Evolutionary conservation across 1,140 invertebrate genomes (phyloP).

Genomic region (Armadillidium nasatum): DNA sequence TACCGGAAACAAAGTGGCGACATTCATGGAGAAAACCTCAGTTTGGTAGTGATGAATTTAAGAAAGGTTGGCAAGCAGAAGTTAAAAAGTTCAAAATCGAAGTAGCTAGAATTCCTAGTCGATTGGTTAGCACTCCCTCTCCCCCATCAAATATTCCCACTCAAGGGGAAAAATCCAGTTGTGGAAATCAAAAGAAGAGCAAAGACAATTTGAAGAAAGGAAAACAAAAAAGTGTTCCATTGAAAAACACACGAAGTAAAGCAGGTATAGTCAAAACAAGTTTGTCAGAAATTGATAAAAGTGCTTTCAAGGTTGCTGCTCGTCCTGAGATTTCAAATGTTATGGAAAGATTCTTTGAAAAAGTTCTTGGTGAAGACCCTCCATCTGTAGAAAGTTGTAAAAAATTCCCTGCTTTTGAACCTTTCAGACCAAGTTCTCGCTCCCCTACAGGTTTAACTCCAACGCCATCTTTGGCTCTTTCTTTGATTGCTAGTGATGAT

Average conservation of each 20-base stretch:
- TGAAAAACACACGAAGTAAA: constrained; percentile 40
- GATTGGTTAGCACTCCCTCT: constrained; percentile 31
- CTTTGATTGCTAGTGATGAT: constrained; percentile 43
- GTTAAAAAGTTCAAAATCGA: constrained; percentile 40
- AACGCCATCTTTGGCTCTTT: constrained; percentile 42
- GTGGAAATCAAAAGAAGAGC: constrained; percentile 23
- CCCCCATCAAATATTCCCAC: constrained; percentile 14
- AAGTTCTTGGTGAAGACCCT: constrained; percentile 54
- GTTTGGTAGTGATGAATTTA: constrained; percentile 42
- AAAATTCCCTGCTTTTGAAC: constrained; percentile 37
- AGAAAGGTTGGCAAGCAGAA: constrained; percentile 40
- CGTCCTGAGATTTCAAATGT: constrained; percentile 50
- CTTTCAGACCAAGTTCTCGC: constrained; percentile 22
- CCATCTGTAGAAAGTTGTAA: constrained; percentile 31
- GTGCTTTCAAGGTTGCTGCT: constrained; percentile 59
- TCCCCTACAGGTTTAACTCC: constrained; percentile 40
- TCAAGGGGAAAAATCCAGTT: constrained; percentile 23
- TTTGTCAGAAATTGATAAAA: constrained; percentile 26
- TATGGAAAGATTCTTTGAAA: constrained; percentile 51
- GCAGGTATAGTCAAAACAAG: constrained; percentile 35
- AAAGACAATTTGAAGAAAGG: constrained; percentile 25
- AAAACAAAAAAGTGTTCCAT: constrained; percentile 26
- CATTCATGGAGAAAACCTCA: constrained; percentile 39
- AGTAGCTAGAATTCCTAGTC: constrained; percentile 38
- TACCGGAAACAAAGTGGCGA: constrained; percentile 35